phyloP scores from a whole-genome alignment of 2,888 invertebrate genomes.

The Acanthococcus lagerstroemiae region DNA sequence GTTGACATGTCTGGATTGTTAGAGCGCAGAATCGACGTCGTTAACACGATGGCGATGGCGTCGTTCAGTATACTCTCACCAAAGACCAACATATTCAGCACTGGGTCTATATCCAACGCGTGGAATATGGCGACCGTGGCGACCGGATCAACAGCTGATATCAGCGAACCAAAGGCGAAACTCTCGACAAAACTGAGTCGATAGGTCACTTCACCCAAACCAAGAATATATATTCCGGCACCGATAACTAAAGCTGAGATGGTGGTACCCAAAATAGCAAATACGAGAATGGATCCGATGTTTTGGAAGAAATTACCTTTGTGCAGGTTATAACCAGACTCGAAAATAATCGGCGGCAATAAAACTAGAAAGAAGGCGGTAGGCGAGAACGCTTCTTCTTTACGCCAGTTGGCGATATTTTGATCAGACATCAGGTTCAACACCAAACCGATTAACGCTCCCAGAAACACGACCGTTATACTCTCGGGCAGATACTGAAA shows the following conservation, averaged over 20 bases:
- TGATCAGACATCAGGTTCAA: conserved; percentile 79
- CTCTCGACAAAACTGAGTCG: conserved; percentile 89
- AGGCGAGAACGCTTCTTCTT: conserved; percentile 96
- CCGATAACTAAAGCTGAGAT: conserved; percentile 96
- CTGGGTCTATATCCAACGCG: conserved; percentile 91
- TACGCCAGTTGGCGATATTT: conserved; percentile 88
- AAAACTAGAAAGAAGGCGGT: conserved; percentile 95
- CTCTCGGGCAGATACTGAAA: conserved; percentile 96
- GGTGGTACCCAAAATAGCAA: conserved; percentile 94
- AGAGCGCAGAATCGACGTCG: conserved; percentile 72
- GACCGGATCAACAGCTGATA: conserved; percentile 98
- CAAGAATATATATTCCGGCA: conserved; percentile 87
- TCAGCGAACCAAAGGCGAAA: conserved; percentile 95
- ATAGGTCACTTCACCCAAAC: conserved; percentile 83
- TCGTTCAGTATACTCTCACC: conserved; percentile 91
- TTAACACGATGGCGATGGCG: conserved; percentile 95
- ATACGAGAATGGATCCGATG: conserved; percentile 95
- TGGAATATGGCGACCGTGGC: conserved; percentile 98
- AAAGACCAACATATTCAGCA: conserved; percentile 98
- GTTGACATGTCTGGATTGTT: conserved; percentile 57
- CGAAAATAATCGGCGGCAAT: conserved; percentile 96
- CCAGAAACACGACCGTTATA: conserved; percentile 90
- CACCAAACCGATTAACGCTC: conserved; percentile 82
- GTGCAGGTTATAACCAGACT: conserved; percentile 96
- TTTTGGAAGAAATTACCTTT: conserved; percentile 93